These are phyloP conservation scores for Damaliscus lunatus DNA, from an alignment of 2,113 vertebrate species.

Conservation along the genomic window DNA sequence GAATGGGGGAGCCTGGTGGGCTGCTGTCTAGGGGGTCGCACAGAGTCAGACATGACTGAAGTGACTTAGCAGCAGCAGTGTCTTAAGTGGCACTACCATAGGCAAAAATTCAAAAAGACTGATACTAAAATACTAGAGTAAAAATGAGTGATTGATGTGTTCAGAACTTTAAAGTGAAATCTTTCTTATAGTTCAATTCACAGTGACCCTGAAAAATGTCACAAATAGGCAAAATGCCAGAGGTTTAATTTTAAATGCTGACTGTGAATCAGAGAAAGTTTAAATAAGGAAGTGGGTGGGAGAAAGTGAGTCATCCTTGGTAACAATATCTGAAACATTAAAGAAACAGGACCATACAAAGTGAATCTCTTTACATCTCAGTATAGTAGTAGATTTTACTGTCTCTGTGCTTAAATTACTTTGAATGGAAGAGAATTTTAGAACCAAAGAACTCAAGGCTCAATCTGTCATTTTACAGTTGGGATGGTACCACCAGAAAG, in stretches of 20 bases:
- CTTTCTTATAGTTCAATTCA: not conserved
- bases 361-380: not conserved
- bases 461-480: not conserved
- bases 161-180: not conserved
- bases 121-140: not conserved
- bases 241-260: slow-evolving; percentile 4
- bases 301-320: slow-evolving; percentile 66
- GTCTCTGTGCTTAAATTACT: not conserved
- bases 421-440: not conserved
- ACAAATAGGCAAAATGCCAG: not conserved
- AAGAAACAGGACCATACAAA: slow-evolving; percentile 44
- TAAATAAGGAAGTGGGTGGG: slow-evolving; percentile 55
- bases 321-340: slow-evolving; percentile 42
- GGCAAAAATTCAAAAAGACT: not conserved
- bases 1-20: no score
- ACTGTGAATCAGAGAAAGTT: slow-evolving; percentile 52
- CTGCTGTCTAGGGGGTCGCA: no score
- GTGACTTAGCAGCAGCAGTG: not conserved
- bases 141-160: not conserved
- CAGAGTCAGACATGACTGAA: no score
- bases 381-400: not conserved
- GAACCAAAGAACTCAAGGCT: not conserved
- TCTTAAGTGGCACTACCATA: not conserved
- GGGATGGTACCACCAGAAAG: not conserved
- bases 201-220: not conserved